Conservation (phyloP, 2,113 vertebrate genomes). For the Platichthys flesus region DNA sequence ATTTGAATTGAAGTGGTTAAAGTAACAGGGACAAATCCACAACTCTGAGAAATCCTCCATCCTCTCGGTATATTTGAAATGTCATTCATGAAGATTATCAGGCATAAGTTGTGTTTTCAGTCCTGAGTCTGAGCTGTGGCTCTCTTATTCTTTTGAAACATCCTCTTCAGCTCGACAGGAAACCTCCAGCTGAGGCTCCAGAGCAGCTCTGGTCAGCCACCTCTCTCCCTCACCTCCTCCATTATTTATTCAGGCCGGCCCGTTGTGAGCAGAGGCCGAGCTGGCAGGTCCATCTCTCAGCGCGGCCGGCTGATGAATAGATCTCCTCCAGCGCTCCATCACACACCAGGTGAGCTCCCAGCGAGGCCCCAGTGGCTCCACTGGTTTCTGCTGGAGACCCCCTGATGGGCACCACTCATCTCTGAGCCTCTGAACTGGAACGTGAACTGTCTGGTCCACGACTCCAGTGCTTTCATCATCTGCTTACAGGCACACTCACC, state of each 20-base stretch:
- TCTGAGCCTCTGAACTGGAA: too few relatives aligned
- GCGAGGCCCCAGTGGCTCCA: not conserved
- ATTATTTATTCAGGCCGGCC: conserved; percentile 68
- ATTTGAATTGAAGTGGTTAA: not conserved
- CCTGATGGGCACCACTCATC: conserved; percentile 28
- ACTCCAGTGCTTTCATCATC: too few relatives aligned
- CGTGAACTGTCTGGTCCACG: too few relatives aligned
- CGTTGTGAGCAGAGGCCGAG: conserved; percentile 37
- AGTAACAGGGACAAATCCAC: not conserved
- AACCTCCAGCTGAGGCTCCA: conserved; percentile 28
- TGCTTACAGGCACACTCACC: too few relatives aligned
- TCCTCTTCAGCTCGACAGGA: conserved; percentile 26
- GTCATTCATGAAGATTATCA: conserved; percentile 1
- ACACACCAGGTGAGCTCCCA: conserved; percentile 59
- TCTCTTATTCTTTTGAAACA: conserved; percentile 5
- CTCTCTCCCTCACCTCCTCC: conserved; percentile 17
- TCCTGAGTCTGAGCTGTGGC: not conserved
- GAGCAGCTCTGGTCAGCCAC: conserved; percentile 38
- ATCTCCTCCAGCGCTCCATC: conserved; percentile 52
- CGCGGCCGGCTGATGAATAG: conserved; percentile 59
- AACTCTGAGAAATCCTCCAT: not conserved
- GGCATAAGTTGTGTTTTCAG: not conserved
- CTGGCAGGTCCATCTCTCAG: conserved; percentile 56
- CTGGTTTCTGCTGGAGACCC: conserved; percentile 36
- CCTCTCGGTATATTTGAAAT: not conserved